These are phyloP conservation scores for Cryptophagus acutangulus DNA, from an alignment of 2,888 invertebrate species.

Conservation along the genomic window DNA sequence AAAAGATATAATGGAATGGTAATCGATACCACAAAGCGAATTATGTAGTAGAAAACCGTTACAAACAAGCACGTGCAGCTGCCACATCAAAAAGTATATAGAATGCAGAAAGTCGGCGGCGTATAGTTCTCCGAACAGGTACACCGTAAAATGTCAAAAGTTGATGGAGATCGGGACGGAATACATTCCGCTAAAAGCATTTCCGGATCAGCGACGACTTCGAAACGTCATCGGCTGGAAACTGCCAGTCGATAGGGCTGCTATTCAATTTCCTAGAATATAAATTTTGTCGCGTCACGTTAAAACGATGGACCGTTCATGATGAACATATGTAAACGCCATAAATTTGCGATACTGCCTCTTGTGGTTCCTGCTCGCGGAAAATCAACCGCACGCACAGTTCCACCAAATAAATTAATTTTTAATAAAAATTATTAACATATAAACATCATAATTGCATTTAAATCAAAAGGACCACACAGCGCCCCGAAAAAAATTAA, in stretches of 20 bases:
- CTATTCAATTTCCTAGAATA: constrained; percentile 40
- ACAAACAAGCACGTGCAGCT: too few species aligned
- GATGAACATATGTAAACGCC: constrained; percentile 21
- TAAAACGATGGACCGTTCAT: constrained; percentile 30
- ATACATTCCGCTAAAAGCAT: constrained; percentile 45
- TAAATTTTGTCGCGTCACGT: constrained; percentile 35
- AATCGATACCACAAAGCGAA: too few species aligned
- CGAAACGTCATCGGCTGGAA: constrained; percentile 26
- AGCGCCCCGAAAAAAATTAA: too few species aligned
- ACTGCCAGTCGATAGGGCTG: constrained; percentile 36
- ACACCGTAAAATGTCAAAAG: constrained; percentile 43
- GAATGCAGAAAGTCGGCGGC: constrained; percentile 20
- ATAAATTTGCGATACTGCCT: constrained; percentile 18
- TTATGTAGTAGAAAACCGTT: too few species aligned
- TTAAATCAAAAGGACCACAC: too few species aligned
- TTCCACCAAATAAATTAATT: not conserved
- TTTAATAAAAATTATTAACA: not conserved
- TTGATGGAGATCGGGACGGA: constrained; percentile 42
- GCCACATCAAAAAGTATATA: constrained; percentile 23
- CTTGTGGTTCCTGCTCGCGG: constrained; percentile 5
- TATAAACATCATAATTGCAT: constrained; percentile 1
- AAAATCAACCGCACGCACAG: constrained; percentile 14
- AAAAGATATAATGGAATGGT: too few species aligned
- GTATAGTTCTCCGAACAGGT: constrained; percentile 26
- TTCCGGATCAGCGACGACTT: constrained; percentile 40